Percentiles rank a stretch among this genome's conserved stretches.
phyloP scores from a whole-genome alignment of 2,797 vertebrate species.

The Scleropages formosus region DNA sequence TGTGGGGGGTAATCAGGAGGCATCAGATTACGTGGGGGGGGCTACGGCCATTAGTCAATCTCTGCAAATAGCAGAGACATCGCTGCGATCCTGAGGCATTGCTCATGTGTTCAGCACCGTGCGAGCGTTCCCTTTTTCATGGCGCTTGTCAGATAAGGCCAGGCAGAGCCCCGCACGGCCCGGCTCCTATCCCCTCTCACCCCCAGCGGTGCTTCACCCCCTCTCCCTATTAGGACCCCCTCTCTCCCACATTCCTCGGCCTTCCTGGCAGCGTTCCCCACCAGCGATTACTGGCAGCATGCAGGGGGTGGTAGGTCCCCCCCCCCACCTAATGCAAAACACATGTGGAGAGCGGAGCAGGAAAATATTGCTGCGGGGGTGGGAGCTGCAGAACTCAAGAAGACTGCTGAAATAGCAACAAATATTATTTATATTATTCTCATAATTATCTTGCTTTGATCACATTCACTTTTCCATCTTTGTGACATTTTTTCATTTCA shows the following conservation, averaged over 20 bases:
- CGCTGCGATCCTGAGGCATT: background rate
- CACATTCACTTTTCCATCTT: too few relatives aligned
- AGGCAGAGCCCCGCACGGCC: background rate
- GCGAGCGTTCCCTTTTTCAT: background rate
- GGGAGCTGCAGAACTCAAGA: too few relatives aligned
- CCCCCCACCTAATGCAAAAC: conserved; percentile 24
- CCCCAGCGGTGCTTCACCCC: background rate
- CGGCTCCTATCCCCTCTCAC: background rate
- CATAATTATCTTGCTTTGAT: too few relatives aligned
- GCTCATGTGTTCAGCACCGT: background rate
- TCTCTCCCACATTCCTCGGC: conserved; percentile 24
- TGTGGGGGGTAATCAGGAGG: background rate
- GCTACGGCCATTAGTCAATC: conserved; percentile 1
- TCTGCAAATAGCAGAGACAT: conserved; percentile 2
- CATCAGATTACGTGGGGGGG: background rate
- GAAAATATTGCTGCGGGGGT: background rate
- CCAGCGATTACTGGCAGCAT: conserved; percentile 27
- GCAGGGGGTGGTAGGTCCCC: conserved; percentile 9
- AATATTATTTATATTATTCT: too few relatives aligned
- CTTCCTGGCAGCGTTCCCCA: conserved; percentile 26
- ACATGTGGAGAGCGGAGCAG: conserved; percentile 21
- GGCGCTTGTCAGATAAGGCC: background rate
- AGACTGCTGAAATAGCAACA: too few relatives aligned
- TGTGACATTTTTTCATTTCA: too few relatives aligned
- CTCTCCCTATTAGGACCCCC: conserved; percentile 20